phyloP scores from a whole-genome alignment of 2,888 invertebrate species.

The Andrena flavipes region DNA sequence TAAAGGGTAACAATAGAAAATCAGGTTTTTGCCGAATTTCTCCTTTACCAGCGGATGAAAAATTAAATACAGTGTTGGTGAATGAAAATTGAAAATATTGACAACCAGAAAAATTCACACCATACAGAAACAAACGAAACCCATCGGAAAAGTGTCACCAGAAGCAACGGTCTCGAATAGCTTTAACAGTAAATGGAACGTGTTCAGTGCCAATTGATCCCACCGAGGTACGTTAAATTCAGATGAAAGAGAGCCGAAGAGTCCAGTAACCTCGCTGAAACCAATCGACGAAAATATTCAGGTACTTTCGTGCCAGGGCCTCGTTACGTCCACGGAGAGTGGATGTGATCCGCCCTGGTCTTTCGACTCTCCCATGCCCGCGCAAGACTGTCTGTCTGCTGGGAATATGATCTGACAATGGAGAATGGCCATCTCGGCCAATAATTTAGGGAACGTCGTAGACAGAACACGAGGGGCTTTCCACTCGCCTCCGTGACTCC shows the following conservation, averaged over 20 bases:
- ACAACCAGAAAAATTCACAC: background rate
- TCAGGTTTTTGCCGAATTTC: no score
- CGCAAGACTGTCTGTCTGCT: slow-evolving; percentile 22
- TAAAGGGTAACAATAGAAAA: no score
- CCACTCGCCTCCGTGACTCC: background rate
- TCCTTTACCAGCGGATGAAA: no score
- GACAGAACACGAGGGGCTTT: slow-evolving; percentile 34
- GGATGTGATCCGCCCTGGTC: slow-evolving; percentile 26
- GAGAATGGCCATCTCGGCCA: slow-evolving; percentile 60
- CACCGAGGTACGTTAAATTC: background rate
- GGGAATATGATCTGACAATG: slow-evolving; percentile 66
- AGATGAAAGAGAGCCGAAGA: slow-evolving; percentile 10
- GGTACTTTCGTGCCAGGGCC: slow-evolving; percentile 42
- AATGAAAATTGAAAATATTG: no score
- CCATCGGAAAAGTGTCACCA: no score
- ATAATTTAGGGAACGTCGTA: slow-evolving; percentile 64
- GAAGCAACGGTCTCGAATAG: background rate
- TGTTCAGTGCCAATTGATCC: background rate
- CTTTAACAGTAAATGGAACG: background rate
- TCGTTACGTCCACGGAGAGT: slow-evolving; percentile 54
- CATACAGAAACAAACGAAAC: background rate
- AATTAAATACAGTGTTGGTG: no score
- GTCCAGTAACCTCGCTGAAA: slow-evolving; percentile 23
- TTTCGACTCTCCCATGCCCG: slow-evolving; percentile 25
- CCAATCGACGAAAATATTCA: slow-evolving; percentile 55